These are phyloP conservation scores for Mesopsocus fuscifrons DNA, from an alignment of 2,888 invertebrate species.

Conservation along the genomic window DNA sequence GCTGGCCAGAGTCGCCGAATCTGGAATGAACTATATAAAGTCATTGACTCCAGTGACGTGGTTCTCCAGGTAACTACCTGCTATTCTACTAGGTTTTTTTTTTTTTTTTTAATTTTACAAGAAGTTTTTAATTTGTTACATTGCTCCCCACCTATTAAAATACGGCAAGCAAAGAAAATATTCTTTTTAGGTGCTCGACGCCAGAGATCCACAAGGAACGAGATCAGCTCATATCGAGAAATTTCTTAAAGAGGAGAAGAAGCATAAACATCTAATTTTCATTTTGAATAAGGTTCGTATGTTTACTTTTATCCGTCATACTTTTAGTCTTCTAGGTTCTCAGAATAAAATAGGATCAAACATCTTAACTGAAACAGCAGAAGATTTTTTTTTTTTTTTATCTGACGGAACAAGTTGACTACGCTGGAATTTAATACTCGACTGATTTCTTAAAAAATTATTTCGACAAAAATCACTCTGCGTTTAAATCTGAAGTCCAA, in stretches of 20 bases:
- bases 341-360: no score
- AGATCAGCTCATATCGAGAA: constrained; percentile 83
- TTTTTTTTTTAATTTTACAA: constrained; percentile 24
- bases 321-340: no score
- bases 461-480: no score
- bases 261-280: constrained; percentile 93
- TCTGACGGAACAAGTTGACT: no score
- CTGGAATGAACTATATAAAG: constrained; percentile 99
- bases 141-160: not conserved
- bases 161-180: constrained; percentile 20
- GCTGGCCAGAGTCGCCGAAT: constrained; percentile 94
- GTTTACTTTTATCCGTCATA: no score
- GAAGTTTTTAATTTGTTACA: no score
- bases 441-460: no score
- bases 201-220: constrained; percentile 93
- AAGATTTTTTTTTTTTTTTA: no score
- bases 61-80: constrained; percentile 44
- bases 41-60: constrained; percentile 96
- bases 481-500: no score
- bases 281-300: constrained; percentile 93
- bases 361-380: no score
- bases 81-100: constrained; percentile 21
- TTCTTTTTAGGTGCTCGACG: constrained; percentile 54
- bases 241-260: constrained; percentile 82
- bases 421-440: no score